These are phyloP conservation scores for Dendrolimus punctatus DNA, from an alignment of 1,140 invertebrate species.

Conservation along the genomic window DNA sequence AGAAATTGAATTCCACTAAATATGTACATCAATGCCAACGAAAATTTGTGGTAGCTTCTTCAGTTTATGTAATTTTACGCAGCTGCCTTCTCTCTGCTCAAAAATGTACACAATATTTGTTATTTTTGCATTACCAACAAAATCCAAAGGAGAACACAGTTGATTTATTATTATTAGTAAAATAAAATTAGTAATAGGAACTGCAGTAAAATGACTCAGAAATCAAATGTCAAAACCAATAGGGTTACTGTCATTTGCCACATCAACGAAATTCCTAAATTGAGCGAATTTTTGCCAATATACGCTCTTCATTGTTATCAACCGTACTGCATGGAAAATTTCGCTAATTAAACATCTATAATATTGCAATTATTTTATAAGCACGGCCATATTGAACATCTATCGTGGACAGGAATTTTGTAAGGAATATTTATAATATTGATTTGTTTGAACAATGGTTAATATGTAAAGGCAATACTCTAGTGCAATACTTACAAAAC, in stretches of 20 bases:
- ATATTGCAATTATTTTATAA: constrained; percentile 36
- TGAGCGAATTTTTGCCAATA: constrained; percentile 2
- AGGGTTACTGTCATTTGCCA: constrained; percentile 59
- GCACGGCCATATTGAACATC: constrained; percentile 68
- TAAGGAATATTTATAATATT: not conserved
- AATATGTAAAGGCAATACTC: not conserved
- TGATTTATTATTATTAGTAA: constrained; percentile 3
- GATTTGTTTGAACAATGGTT: not conserved
- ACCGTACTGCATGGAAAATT: no score
- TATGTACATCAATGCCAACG: no score
- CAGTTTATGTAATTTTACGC: no score
- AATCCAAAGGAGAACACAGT: no score
- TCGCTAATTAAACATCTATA: no score
- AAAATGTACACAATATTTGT: no score
- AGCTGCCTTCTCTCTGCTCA: no score
- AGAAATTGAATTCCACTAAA: no score
- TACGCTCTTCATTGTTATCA: no score
- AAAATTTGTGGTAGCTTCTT: no score
- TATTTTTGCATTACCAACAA: no score
- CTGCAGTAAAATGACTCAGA: constrained; percentile 57
- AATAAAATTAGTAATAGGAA: constrained; percentile 26
- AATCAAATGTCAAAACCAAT: constrained; percentile 61
- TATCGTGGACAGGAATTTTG: constrained; percentile 24
- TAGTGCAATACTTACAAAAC: constrained; percentile 49
- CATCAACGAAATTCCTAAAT: constrained; percentile 42